Percentiles rank a stretch among this genome's conserved stretches.
These are phyloP conservation scores for Peromyscus polionotus DNA, from an alignment of 2,113 vertebrate genomes.

Conservation along the genomic window DNA sequence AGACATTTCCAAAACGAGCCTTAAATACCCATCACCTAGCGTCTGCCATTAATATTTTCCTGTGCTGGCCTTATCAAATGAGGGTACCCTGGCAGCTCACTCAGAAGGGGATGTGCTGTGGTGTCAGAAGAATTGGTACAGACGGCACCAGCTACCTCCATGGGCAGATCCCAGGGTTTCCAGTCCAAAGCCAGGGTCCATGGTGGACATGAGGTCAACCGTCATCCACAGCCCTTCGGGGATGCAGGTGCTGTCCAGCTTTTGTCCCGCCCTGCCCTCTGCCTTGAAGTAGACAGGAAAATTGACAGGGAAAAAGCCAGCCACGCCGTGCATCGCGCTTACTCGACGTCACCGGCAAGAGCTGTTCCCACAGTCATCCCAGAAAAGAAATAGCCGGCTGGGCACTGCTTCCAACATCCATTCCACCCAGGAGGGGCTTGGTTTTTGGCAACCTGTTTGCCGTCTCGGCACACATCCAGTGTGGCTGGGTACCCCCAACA, in stretches of 20 bases:
- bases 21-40: neutral
- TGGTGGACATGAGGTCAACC: neutral
- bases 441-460: neutral
- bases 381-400: neutral
- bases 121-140: neutral
- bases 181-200: neutral
- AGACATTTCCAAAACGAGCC: neutral
- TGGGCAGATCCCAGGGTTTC: neutral
- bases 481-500: neutral
- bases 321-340: accelerated
- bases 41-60: neutral
- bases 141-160: neutral
- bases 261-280: neutral
- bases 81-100: neutral
- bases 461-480: neutral
- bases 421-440: neutral
- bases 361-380: neutral
- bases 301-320: neutral
- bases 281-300: neutral
- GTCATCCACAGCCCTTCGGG: neutral
- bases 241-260: neutral
- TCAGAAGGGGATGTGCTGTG: neutral
- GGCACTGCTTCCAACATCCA: neutral
- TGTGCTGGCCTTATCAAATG: neutral
- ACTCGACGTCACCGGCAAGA: neutral